These are phyloP conservation scores for Leptinotarsa undecemlineata DNA, from an alignment of 1,140 invertebrate species.

Conservation along the genomic window DNA sequence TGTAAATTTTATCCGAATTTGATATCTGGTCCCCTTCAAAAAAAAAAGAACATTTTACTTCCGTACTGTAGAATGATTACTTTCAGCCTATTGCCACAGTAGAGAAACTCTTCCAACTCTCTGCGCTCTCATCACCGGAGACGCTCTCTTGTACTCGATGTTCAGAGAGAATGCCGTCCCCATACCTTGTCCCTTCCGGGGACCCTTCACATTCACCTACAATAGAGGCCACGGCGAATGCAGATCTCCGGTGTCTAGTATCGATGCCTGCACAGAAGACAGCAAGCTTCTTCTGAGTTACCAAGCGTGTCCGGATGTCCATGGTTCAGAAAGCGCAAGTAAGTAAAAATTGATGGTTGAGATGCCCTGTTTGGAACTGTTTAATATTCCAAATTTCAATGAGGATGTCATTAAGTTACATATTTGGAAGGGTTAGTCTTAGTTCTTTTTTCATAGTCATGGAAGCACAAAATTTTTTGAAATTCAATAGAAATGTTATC, in stretches of 20 bases:
- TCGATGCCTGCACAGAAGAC: slow-evolving; percentile 88
- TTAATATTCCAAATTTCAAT: too few species aligned
- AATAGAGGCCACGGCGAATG: slow-evolving; percentile 85
- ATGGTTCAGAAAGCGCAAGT: slow-evolving; percentile 82
- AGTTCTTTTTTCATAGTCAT: too few species aligned
- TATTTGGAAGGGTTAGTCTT: too few species aligned
- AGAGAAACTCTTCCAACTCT: slow-evolving; percentile 74
- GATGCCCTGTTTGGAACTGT: too few species aligned
- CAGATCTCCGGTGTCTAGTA: slow-evolving; percentile 77
- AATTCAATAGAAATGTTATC: background rate
- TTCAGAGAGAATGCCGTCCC: slow-evolving; percentile 75
- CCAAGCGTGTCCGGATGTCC: slow-evolving; percentile 89
- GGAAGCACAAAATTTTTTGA: too few species aligned
- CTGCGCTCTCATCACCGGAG: slow-evolving; percentile 84
- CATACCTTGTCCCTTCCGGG: slow-evolving; percentile 81
- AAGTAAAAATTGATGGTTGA: slow-evolving; percentile 35
- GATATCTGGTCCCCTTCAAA: too few species aligned
- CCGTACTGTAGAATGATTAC: background rate
- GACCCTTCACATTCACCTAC: slow-evolving; percentile 83
- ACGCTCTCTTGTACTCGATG: slow-evolving; percentile 85
- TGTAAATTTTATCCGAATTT: too few species aligned
- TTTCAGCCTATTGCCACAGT: slow-evolving; percentile 79
- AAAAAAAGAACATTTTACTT: too few species aligned
- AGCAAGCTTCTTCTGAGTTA: slow-evolving; percentile 83
- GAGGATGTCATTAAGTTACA: too few species aligned